phyloP scores from a whole-genome alignment of 2,113 vertebrate genomes.

The Heteronetta atricapilla region DNA sequence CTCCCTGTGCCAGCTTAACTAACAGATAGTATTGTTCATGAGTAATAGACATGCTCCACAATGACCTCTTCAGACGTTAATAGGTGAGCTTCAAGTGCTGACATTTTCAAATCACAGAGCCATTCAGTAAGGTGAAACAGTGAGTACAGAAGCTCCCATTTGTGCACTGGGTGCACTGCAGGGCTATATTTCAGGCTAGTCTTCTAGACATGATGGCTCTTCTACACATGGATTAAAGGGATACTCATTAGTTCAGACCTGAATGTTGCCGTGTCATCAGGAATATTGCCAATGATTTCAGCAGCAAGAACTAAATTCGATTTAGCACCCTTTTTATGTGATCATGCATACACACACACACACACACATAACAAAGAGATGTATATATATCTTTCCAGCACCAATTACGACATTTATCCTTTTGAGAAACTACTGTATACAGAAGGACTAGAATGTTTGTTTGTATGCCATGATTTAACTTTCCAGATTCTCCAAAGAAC shows the following conservation, averaged over 20 bases:
- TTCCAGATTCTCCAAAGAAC: background rate
- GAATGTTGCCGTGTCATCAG: background rate
- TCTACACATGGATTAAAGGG: background rate
- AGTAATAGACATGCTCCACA: background rate
- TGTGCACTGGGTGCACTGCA: background rate
- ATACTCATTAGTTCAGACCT: background rate
- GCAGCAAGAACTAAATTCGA: background rate
- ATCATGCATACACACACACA: no score
- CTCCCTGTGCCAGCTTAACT: background rate
- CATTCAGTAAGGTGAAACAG: background rate
- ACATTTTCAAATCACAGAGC: background rate
- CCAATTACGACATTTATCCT: background rate
- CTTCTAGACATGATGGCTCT: background rate
- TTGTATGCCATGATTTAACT: background rate
- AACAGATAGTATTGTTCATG: background rate
- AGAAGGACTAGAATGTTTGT: constrained; percentile 12
- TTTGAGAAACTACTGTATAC: constrained; percentile 17
- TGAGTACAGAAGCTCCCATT: background rate
- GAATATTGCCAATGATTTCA: background rate
- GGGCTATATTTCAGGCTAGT: background rate
- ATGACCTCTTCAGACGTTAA: background rate
- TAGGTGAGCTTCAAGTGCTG: background rate
- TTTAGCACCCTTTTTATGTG: background rate
- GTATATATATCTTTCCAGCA: background rate
- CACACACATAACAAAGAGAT: background rate